phyloP scores from a whole-genome alignment of 2,888 invertebrate genomes.

The Ecdyonurus torrentis region DNA sequence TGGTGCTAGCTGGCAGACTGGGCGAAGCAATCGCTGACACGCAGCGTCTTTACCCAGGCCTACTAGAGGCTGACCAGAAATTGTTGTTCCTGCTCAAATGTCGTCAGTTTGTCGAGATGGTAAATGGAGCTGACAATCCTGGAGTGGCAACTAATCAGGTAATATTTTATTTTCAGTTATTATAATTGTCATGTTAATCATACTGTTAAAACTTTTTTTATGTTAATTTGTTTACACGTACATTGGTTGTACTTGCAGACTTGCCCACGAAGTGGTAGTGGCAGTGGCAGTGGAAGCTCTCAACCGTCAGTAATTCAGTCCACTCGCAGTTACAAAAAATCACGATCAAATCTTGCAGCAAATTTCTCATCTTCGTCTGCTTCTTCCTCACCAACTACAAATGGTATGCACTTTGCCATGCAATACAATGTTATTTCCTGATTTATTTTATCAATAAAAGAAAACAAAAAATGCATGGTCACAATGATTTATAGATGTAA shows the following conservation, averaged over 20 bases:
- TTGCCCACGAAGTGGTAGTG: slow-evolving; percentile 11
- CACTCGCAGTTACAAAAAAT: slow-evolving; percentile 33
- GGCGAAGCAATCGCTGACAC: slow-evolving; percentile 90
- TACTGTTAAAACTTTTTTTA: slow-evolving; percentile 17
- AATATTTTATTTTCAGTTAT: slow-evolving; percentile 16
- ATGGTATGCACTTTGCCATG: slow-evolving; percentile 19
- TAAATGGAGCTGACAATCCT: slow-evolving; percentile 42
- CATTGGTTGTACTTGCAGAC: neutral
- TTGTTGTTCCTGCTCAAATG: slow-evolving; percentile 91
- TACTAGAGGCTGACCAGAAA: slow-evolving; percentile 78
- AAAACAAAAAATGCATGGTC: too few relatives aligned
- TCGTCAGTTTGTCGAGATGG: slow-evolving; percentile 98
- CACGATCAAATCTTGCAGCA: neutral
- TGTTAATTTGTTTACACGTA: neutral
- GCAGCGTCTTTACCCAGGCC: slow-evolving; percentile 77
- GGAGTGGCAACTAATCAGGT: neutral
- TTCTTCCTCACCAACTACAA: neutral
- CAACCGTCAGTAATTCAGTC: slow-evolving; percentile 66
- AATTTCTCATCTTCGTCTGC: neutral
- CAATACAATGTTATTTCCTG: too few relatives aligned
- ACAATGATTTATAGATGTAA: too few relatives aligned
- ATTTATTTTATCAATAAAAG: too few relatives aligned
- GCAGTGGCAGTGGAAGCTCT: slow-evolving; percentile 9
- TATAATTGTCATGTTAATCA: slow-evolving; percentile 12
- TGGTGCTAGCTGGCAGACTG: slow-evolving; percentile 84